Conservation (phyloP, 2,888 invertebrate species). For the Holacanthella duospinosa region DNA sequence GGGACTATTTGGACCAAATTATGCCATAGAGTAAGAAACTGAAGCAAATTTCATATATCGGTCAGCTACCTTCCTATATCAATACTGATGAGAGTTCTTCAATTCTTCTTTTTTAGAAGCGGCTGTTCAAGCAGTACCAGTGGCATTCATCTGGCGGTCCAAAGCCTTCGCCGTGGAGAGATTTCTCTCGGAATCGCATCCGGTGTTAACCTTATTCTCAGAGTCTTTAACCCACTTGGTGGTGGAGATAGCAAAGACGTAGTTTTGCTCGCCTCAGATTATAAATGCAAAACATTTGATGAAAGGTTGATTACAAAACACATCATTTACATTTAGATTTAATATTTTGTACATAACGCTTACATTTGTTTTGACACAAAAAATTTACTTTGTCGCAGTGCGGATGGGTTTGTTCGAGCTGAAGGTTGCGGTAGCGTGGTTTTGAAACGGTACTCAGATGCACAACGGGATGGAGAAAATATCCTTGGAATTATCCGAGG, state of each 20-base stretch:
- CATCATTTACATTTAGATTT: too few relatives aligned
- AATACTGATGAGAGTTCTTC: too few relatives aligned
- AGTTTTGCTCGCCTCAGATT: slow-evolving; percentile 15
- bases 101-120: too few relatives aligned
- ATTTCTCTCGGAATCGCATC: slow-evolving; percentile 16
- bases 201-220: slow-evolving; percentile 21
- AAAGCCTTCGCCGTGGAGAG: slow-evolving; percentile 6
- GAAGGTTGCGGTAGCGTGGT: slow-evolving; percentile 40
- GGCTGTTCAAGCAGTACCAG: slow-evolving; percentile 21
- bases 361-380: too few relatives aligned
- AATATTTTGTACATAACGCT: too few relatives aligned
- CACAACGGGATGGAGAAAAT: slow-evolving; percentile 24
- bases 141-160: slow-evolving; percentile 16
- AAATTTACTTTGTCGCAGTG: too few relatives aligned
- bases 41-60: too few relatives aligned
- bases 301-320: too few relatives aligned
- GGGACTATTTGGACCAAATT: too few relatives aligned
- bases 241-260: slow-evolving; percentile 6
- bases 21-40: too few relatives aligned
- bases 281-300: slow-evolving; percentile 40
- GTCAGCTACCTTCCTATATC: too few relatives aligned
- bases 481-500: slow-evolving; percentile 37
- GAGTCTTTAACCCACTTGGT: slow-evolving; percentile 28
- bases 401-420: slow-evolving; percentile 41
- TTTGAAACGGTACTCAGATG: slow-evolving; percentile 37